Percentiles rank a stretch among this genome's conserved stretches.
phyloP scores from a whole-genome alignment of 2,113 vertebrate species.

The Saguinus midas region DNA sequence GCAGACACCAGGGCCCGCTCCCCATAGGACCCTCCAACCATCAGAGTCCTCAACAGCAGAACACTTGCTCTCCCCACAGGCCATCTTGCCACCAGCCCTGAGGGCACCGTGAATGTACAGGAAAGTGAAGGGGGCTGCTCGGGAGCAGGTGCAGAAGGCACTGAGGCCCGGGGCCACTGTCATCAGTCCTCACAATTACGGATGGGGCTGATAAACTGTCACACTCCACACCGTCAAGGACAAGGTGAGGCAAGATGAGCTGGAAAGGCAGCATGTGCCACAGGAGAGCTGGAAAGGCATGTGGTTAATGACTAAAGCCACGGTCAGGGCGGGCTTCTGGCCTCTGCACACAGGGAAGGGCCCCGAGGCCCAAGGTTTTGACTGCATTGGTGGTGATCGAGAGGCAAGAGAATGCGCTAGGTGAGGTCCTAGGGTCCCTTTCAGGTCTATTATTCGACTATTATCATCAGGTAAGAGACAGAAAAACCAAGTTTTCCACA shows the following conservation, averaged over 20 bases:
- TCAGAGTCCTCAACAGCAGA: background rate
- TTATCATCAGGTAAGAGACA: background rate
- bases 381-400: background rate
- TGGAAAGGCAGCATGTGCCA: background rate
- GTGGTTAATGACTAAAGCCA: background rate
- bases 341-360: background rate
- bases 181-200: background rate
- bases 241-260: background rate
- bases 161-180: background rate
- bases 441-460: background rate
- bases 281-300: background rate
- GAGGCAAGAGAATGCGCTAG: background rate
- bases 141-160: background rate
- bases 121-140: background rate
- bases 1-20: background rate
- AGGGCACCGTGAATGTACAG: accelerated
- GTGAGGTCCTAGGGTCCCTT: background rate
- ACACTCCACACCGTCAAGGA: background rate
- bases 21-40: background rate
- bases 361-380: background rate
- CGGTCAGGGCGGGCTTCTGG: background rate
- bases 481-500: background rate
- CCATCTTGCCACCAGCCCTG: background rate
- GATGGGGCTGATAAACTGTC: background rate
- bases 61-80: background rate